Conservation (phyloP, 2,888 invertebrate genomes). For the Encarsia formosa region DNA sequence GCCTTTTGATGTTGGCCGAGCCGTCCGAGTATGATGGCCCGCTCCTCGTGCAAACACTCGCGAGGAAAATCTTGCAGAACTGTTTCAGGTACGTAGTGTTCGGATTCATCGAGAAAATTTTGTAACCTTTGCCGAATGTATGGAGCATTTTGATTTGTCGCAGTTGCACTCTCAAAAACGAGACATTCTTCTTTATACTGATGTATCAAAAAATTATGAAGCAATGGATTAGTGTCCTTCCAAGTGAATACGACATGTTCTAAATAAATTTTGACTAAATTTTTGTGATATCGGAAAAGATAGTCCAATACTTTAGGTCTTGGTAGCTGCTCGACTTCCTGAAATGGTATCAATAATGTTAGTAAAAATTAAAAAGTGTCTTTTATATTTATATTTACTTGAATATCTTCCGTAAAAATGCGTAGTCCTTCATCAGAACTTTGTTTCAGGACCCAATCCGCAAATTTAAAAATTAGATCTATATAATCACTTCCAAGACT, state of each 20-base stretch:
- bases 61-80: conserved; percentile 82
- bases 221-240: conserved; percentile 77
- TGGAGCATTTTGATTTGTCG: conserved; percentile 53
- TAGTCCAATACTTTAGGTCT: conserved; percentile 87
- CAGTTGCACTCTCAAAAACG: conserved; percentile 39
- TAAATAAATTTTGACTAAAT: conserved; percentile 86
- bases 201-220: conserved; percentile 86
- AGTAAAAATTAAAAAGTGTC: neutral
- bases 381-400: conserved; percentile 29
- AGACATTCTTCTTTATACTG: conserved; percentile 74
- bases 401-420: conserved; percentile 53
- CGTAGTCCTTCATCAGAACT: conserved; percentile 84
- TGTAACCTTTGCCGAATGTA: conserved; percentile 63
- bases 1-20: too few species aligned
- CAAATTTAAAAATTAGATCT: conserved; percentile 87
- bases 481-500: conserved; percentile 72
- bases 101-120: conserved; percentile 75
- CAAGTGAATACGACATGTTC: conserved; percentile 90
- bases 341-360: conserved; percentile 28
- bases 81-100: conserved; percentile 78
- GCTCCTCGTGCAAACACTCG: conserved; percentile 82
- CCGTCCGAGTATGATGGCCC: too few species aligned
- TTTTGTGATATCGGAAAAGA: conserved; percentile 74
- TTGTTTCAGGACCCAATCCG: conserved; percentile 84
- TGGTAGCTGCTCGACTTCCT: conserved; percentile 85